These are phyloP conservation scores for Regulus satrapa DNA, from an alignment of 2,113 vertebrate genomes.

Conservation along the genomic window DNA sequence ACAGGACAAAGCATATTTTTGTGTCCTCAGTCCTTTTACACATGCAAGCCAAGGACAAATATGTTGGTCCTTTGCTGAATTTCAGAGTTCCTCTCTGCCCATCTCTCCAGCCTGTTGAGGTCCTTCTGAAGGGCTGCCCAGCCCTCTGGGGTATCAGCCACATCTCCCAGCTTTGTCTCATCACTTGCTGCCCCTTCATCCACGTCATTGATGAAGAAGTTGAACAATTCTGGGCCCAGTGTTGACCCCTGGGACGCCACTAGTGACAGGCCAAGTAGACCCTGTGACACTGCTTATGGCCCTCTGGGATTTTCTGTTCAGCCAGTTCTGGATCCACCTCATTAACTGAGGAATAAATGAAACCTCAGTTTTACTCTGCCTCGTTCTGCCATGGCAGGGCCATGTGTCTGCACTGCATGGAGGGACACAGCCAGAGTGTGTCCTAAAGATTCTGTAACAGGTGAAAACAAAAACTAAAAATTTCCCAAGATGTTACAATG, in stretches of 20 bases:
- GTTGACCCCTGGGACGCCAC: neutral
- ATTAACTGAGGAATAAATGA: neutral
- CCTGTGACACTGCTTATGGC: neutral
- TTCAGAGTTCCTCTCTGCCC: neutral
- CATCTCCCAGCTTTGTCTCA: neutral
- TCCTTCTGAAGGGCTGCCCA: neutral
- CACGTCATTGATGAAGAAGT: neutral
- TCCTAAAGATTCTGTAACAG: neutral
- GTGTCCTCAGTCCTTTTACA: neutral
- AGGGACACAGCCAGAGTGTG: neutral
- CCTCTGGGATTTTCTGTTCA: accelerated
- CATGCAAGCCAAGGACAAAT: neutral
- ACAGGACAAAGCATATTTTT: neutral
- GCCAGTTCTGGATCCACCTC: neutral
- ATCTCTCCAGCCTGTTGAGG: neutral
- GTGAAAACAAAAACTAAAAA: neutral
- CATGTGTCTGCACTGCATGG: neutral
- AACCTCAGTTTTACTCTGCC: neutral
- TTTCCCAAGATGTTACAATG: neutral
- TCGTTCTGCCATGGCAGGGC: neutral
- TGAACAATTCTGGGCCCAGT: neutral
- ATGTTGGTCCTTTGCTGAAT: neutral
- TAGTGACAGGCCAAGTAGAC: neutral
- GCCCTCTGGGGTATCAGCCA: too few species aligned
- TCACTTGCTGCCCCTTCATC: neutral